Conservation (phyloP, 1,140 invertebrate genomes). For the Bombus waltoni region DNA sequence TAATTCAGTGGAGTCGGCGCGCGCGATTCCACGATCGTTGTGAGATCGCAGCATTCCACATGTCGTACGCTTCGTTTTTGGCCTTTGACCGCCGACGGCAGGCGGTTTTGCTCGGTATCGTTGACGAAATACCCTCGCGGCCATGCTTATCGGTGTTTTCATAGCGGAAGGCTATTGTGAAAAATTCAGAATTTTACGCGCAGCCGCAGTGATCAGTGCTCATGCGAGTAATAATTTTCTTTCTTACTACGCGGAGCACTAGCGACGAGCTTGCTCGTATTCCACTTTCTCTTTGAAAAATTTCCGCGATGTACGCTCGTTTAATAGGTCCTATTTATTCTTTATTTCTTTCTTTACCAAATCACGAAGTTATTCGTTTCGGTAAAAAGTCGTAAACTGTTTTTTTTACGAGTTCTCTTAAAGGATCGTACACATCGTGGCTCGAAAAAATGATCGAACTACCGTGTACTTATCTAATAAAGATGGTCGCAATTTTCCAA, state of each 20-base stretch:
- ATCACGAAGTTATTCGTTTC: background rate
- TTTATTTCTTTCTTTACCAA: too few species aligned
- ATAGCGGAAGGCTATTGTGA: constrained; percentile 15
- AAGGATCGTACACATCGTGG: too few species aligned
- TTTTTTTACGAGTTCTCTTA: background rate
- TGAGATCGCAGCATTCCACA: background rate
- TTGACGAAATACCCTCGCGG: constrained; percentile 39
- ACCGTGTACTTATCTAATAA: too few species aligned
- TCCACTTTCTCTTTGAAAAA: background rate
- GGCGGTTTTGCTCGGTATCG: constrained; percentile 16
- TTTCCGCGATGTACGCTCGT: background rate
- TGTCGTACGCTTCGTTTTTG: background rate
- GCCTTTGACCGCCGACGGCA: constrained; percentile 14
- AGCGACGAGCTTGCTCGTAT: background rate
- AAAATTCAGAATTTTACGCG: constrained; percentile 26
- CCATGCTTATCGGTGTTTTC: constrained; percentile 34
- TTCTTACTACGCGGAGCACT: too few species aligned
- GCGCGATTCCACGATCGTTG: background rate
- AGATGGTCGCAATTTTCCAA: background rate
- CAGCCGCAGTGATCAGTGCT: background rate
- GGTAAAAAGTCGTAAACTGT: too few species aligned
- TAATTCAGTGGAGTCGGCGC: background rate
- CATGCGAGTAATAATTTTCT: background rate
- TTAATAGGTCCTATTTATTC: background rate
- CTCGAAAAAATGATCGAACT: too few species aligned